phyloP scores from a whole-genome alignment of 2,888 invertebrate species.

The Junonia oenone region DNA sequence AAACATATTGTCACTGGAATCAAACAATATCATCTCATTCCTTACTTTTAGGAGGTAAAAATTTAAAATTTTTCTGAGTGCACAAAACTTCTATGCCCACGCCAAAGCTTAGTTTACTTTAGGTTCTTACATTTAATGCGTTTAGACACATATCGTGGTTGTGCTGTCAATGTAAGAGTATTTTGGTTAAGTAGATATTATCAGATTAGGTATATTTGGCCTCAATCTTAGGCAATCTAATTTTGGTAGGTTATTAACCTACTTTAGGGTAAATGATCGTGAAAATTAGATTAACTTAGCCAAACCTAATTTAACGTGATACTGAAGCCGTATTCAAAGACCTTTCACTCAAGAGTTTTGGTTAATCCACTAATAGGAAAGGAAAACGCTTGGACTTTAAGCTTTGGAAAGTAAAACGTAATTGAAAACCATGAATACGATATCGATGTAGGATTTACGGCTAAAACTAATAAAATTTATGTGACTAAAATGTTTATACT shows the following conservation, averaged over 20 bases:
- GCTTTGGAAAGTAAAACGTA: background rate
- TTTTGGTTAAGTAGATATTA: background rate
- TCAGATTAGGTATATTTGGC: background rate
- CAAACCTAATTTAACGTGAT: slow-evolving; percentile 14
- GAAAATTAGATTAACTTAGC: slow-evolving; percentile 18
- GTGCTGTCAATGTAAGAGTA: too few relatives aligned
- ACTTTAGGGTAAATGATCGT: slow-evolving; percentile 9
- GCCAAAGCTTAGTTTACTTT: too few relatives aligned
- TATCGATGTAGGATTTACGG: too few relatives aligned
- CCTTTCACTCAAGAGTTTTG: background rate
- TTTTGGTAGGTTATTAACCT: background rate
- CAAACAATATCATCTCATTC: too few relatives aligned
- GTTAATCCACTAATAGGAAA: background rate
- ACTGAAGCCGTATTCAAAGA: slow-evolving; percentile 10
- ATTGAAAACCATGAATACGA: background rate
- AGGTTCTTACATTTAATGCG: too few relatives aligned
- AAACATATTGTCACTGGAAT: too few relatives aligned
- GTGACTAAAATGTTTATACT: too few relatives aligned
- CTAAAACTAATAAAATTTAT: too few relatives aligned
- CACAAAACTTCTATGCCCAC: too few relatives aligned
- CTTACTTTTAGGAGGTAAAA: too few relatives aligned
- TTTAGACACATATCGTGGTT: too few relatives aligned
- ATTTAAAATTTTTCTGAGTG: too few relatives aligned
- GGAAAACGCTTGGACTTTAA: background rate
- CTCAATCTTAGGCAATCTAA: slow-evolving; percentile 12